A percentile compares a stretch with the other conserved stretches of the same genome.
phyloP scores from a whole-genome alignment of 2,888 invertebrate species.

The Mesorhabditis sp. region DNA sequence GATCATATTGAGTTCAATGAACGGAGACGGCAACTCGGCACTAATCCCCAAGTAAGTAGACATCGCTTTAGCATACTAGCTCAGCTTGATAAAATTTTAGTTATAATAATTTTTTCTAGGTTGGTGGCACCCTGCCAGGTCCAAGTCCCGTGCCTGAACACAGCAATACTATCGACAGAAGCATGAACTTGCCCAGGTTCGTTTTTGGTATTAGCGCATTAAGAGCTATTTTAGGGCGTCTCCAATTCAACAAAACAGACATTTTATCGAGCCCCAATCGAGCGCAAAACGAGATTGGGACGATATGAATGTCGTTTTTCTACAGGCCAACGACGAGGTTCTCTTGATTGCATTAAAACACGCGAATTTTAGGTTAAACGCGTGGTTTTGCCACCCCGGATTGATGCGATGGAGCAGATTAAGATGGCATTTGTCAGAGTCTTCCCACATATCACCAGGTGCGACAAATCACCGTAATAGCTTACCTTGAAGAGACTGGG shows the following conservation, averaged over 20 bases:
- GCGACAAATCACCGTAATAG: too few relatives aligned
- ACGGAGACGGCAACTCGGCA: not conserved
- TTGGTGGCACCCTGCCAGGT: not conserved
- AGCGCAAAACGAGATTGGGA: constrained; percentile 20
- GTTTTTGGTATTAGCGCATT: not conserved
- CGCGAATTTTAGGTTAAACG: constrained; percentile 24
- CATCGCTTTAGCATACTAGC: too few relatives aligned
- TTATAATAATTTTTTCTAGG: not conserved
- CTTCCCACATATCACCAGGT: constrained; percentile 42
- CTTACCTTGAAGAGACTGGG: too few relatives aligned
- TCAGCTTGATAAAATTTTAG: too few relatives aligned
- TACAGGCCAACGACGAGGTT: constrained; percentile 53
- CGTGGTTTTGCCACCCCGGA: constrained; percentile 34
- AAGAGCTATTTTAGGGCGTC: not conserved
- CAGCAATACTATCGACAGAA: not conserved
- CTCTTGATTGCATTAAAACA: not conserved
- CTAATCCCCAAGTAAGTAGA: not conserved
- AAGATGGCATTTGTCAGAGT: constrained; percentile 50
- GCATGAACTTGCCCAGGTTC: not conserved
- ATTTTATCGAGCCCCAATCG: not conserved
- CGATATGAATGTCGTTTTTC: constrained; percentile 47
- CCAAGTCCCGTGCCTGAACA: constrained; percentile 5
- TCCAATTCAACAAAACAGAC: not conserved
- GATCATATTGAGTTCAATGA: constrained; percentile 10
- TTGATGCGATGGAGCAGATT: constrained; percentile 44